Conservation (phyloP, 2,113 vertebrate species). For the Oenanthe oenanthe region DNA sequence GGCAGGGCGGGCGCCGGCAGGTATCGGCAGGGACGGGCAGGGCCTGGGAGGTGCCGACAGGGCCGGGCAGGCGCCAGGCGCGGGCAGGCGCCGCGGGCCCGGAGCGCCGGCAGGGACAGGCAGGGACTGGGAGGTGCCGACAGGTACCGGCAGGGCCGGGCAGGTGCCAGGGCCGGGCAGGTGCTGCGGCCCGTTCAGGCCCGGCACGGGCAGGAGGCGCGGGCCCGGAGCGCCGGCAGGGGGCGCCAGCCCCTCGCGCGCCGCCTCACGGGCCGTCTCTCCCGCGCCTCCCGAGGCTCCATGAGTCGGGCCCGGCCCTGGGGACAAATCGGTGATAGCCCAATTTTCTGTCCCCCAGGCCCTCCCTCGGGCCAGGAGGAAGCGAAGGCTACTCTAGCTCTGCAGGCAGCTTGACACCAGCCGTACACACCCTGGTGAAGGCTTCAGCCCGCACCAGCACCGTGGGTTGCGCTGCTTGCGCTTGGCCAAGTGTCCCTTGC, state of each 20-base stretch:
- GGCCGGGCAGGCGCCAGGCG: rapidly evolving
- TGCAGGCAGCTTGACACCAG: not conserved
- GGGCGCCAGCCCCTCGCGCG: not conserved
- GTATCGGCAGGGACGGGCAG: not conserved
- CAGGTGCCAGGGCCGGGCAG: not conserved
- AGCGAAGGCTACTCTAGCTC: not conserved
- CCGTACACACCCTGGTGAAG: not conserved
- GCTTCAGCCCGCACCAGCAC: not conserved
- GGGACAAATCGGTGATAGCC: not conserved
- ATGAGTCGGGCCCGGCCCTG: rapidly evolving
- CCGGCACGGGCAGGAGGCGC: not conserved
- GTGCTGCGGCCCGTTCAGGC: not conserved
- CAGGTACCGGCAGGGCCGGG: not conserved
- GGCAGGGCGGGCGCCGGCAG: not conserved
- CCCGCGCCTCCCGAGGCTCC: not conserved
- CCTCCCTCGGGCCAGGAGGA: not conserved
- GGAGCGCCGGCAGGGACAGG: rapidly evolving
- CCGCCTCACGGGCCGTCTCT: not conserved
- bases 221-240: not conserved
- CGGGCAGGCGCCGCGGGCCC: not conserved
- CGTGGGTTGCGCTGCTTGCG: not conserved
- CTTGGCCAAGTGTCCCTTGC: not conserved
- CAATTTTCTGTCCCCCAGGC: rapidly evolving
- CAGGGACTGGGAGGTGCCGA: not conserved
- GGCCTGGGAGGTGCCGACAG: rapidly evolving